phyloP scores from a whole-genome alignment of 2,113 vertebrate genomes.

The Bubo bubo region DNA sequence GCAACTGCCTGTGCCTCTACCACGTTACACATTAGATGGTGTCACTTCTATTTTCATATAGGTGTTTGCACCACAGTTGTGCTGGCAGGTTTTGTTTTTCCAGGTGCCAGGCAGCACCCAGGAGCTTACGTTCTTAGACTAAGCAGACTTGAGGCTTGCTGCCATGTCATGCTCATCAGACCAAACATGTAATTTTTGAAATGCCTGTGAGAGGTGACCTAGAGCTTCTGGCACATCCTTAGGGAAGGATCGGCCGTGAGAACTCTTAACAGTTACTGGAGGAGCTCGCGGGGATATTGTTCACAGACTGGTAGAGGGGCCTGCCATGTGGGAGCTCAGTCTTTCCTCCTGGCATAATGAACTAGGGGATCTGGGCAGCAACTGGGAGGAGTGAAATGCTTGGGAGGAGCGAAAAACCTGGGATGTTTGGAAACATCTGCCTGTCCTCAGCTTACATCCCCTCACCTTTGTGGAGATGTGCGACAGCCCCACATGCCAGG shows the following conservation, averaged over 20 bases:
- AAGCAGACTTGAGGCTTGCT: neutral
- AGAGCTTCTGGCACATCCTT: neutral
- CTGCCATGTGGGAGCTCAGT: neutral
- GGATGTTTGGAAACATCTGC: neutral
- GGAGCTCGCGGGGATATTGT: neutral
- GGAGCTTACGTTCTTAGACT: neutral
- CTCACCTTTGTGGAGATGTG: neutral
- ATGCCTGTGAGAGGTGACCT: neutral
- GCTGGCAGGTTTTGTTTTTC: neutral
- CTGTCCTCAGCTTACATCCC: neutral
- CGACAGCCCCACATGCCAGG: rapidly evolving
- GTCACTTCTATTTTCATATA: neutral
- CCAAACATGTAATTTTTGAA: neutral
- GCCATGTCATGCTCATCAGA: neutral
- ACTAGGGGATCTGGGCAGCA: neutral
- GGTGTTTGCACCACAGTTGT: neutral
- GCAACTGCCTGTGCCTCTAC: neutral
- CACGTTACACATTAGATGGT: neutral
- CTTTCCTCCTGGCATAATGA: neutral
- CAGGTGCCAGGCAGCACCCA: neutral
- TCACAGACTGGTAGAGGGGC: neutral
- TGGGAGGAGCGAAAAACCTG: neutral
- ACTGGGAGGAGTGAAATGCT: neutral
- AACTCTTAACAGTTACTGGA: neutral
- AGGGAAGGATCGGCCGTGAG: neutral